Base-by-base conservation (phyloP, 2,888 invertebrate species). In the Stenodema calcarata region DNA sequence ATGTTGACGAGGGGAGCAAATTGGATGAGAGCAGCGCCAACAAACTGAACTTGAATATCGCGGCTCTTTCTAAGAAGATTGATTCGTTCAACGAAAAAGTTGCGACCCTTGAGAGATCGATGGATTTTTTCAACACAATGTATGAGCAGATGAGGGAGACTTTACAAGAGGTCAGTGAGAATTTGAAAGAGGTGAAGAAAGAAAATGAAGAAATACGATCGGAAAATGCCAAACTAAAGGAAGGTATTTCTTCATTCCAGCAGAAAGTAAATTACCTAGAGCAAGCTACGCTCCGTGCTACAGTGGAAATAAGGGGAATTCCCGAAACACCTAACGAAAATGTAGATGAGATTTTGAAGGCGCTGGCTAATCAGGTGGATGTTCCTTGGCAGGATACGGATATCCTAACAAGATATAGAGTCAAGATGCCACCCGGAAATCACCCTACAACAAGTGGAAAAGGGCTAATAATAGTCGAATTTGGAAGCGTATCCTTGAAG, bases 261-360 rank as follows among this genome's bases (percentile, higher is more conserved):
- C 73, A 73, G 73, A 73, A 73, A 73, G 73, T 73, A 30, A 73
- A 73, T 73, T 73, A 73, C 35, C 73, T 73, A 35, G 73, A 73
- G 73, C 73, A 73, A 73, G 28, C 30, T 35, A 73, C 73, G 73
- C 73, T 73, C 73, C 73, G 73, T 73, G n/a, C 28, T 16, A 23
- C 73, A 35, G 73, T 73, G 73, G 73, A 73, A 73, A 73, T 73
- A 73, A 35, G 73, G 73, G 73, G 73, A n/a, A 73, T 73, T 73
- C 73, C 73, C 73, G 73, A 73, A 73, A 73, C 73, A 73, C 73
- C 73, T 73, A 73, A 73, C 73, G 73, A 73, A n/a, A 73, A 73
- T 73, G 73, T 73, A 73, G 73, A 35, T 7, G 73, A 73, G 73
- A 73, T 73, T 73, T 73, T 73, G 73, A 73, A 73, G 23, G 30